Conservation (phyloP, 2,113 vertebrate genomes). For the Riparia riparia region DNA sequence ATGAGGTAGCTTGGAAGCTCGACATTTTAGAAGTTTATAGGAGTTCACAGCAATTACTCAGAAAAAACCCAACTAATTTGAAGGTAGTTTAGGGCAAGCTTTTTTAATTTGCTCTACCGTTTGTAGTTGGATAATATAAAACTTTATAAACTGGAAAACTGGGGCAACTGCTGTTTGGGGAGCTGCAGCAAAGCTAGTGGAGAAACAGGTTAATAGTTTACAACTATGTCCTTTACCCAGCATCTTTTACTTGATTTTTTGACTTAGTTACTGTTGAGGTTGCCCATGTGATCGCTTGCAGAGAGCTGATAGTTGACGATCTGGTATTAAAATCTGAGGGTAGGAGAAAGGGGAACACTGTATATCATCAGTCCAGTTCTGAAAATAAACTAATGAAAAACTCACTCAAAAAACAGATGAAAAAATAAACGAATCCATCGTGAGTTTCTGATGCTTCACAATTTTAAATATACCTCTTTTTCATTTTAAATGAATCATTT, state of each 20-base stretch:
- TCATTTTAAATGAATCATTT: not conserved
- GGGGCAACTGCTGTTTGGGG: not conserved
- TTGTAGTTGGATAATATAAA: not conserved
- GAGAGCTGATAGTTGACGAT: not conserved
- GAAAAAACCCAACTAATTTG: not conserved
- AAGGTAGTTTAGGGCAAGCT: not conserved
- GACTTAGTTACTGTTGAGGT: not conserved
- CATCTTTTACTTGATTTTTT: not conserved
- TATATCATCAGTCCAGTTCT: not conserved
- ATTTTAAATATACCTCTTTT: not conserved
- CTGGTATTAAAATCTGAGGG: not conserved
- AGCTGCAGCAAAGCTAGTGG: not conserved
- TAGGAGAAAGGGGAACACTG: not conserved
- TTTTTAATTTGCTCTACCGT: not conserved
- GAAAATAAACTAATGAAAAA: not conserved
- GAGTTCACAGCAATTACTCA: not conserved
- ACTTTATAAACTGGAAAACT: conserved; percentile 3
- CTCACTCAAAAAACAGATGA: not conserved
- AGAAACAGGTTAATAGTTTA: not conserved
- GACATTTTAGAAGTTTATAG: not conserved
- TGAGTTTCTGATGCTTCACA: not conserved
- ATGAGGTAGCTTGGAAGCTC: not conserved
- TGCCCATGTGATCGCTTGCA: not conserved
- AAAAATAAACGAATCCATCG: not conserved
- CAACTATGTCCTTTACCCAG: not conserved